phyloP scores from a whole-genome alignment of 2,888 invertebrate species.

The Cephalotes varians region DNA sequence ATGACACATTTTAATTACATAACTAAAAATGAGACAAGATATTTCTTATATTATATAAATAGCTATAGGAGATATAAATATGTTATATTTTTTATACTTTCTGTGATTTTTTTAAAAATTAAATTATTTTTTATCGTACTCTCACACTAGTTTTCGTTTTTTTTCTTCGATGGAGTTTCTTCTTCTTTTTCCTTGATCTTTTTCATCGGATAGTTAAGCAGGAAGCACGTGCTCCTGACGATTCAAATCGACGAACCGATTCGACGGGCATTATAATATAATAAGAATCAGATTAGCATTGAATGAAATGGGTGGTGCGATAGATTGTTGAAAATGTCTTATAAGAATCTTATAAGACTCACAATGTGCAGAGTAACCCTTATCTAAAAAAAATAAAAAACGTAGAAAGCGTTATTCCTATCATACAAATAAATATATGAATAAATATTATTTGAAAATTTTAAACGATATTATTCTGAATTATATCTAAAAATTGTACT shows the following conservation, averaged over 20 bases:
- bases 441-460: not conserved
- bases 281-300: conserved; percentile 86
- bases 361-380: conserved; percentile 76
- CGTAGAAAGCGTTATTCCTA: conserved; percentile 21
- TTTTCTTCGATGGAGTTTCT: not conserved
- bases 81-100: conserved; percentile 2
- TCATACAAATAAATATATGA: conserved; percentile 14
- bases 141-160: not conserved
- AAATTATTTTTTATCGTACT: not conserved
- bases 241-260: conserved; percentile 71
- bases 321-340: conserved; percentile 62
- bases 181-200: not conserved
- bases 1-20: not conserved
- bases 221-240: conserved; percentile 76
- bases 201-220: conserved; percentile 56
- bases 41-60: not conserved
- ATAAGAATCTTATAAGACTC: conserved; percentile 55
- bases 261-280: conserved; percentile 84
- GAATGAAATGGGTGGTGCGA: conserved; percentile 84
- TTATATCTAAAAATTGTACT: not conserved
- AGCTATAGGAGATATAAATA: not conserved
- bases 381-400: conserved; percentile 47
- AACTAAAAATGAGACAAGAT: not conserved
- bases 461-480: not conserved
- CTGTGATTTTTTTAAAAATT: not conserved